Conservation (phyloP, 2,888 invertebrate species). For the Odontocolon sp. region DNA sequence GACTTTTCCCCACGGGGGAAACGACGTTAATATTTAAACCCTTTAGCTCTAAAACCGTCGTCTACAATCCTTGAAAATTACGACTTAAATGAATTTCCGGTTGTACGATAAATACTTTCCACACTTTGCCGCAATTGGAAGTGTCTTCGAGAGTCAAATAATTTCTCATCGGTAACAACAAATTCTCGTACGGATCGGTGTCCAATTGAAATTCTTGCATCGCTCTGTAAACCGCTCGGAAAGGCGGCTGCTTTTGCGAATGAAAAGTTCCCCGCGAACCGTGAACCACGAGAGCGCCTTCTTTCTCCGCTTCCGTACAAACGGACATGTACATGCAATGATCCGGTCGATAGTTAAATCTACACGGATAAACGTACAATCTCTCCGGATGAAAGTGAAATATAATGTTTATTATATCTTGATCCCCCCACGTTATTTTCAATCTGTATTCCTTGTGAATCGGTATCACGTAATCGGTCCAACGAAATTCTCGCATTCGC, state of each 20-base stretch:
- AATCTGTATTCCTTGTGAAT: slow-evolving; percentile 92
- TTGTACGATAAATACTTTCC: slow-evolving; percentile 81
- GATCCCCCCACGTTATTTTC: slow-evolving; percentile 98
- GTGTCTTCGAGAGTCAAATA: slow-evolving; percentile 82
- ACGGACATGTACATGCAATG: slow-evolving; percentile 98
- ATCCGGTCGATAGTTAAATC: slow-evolving; percentile 96
- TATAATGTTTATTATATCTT: slow-evolving; percentile 96
- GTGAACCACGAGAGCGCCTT: slow-evolving; percentile 92
- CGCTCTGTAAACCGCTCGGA: slow-evolving; percentile 87
- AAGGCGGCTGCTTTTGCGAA: slow-evolving; percentile 92
- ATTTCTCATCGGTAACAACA: slow-evolving; percentile 84
- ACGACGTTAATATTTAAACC: background rate
- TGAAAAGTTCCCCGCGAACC: slow-evolving; percentile 95
- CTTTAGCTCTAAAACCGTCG: background rate
- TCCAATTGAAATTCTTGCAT: slow-evolving; percentile 87
- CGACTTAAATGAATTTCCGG: slow-evolving; percentile 73
- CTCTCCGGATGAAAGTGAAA: slow-evolving; percentile 93
- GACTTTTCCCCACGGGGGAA: background rate
- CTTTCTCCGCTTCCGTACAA: slow-evolving; percentile 87
- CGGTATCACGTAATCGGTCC: slow-evolving; percentile 92
- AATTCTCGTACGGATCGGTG: slow-evolving; percentile 84
- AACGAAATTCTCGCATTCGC: slow-evolving; percentile 92
- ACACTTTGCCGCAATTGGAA: slow-evolving; percentile 86
- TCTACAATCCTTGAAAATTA: slow-evolving; percentile 25
- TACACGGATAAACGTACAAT: slow-evolving; percentile 90